Conservation (phyloP, 2,888 invertebrate genomes). For the Ypsolopha scabrella region DNA sequence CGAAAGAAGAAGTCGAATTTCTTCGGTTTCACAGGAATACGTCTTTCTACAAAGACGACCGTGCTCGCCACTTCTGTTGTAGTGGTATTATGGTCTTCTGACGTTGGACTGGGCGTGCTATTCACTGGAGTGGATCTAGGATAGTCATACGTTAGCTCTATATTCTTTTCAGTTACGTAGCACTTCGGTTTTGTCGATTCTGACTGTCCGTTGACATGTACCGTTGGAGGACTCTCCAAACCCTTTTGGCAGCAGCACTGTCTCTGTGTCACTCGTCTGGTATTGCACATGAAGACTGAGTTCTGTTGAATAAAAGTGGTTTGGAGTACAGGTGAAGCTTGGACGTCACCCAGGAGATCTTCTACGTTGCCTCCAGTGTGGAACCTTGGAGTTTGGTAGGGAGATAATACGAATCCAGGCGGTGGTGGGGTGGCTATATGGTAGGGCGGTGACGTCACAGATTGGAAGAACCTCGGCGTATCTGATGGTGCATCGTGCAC, state of each 20-base stretch:
- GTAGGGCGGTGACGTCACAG: conserved; percentile 51
- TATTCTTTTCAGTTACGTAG: conserved; percentile 64
- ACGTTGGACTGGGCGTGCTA: conserved; percentile 37
- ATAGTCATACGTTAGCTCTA: conserved; percentile 62
- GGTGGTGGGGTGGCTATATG: conserved; percentile 33
- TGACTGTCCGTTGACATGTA: neutral
- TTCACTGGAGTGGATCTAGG: conserved; percentile 52
- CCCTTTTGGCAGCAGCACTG: conserved; percentile 50
- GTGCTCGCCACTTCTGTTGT: conserved; percentile 66
- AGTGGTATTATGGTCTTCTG: conserved; percentile 40
- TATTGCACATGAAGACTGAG: conserved; percentile 64
- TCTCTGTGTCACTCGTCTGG: conserved; percentile 47
- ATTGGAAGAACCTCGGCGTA: conserved; percentile 53
- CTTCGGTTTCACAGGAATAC: conserved; percentile 56
- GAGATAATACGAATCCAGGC: conserved; percentile 52
- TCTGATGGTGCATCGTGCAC: conserved; percentile 56
- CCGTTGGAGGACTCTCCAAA: neutral
- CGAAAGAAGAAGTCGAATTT: conserved; percentile 62
- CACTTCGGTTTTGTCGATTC: conserved; percentile 12
- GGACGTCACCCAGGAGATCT: conserved; percentile 76
- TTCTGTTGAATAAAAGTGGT: conserved; percentile 61
- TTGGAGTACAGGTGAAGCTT: conserved; percentile 56
- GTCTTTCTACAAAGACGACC: conserved; percentile 60
- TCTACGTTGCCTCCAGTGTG: conserved; percentile 76
- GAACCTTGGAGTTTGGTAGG: conserved; percentile 51